phyloP scores from a whole-genome alignment of 2,888 invertebrate species.

The Caenorhabditis becei region DNA sequence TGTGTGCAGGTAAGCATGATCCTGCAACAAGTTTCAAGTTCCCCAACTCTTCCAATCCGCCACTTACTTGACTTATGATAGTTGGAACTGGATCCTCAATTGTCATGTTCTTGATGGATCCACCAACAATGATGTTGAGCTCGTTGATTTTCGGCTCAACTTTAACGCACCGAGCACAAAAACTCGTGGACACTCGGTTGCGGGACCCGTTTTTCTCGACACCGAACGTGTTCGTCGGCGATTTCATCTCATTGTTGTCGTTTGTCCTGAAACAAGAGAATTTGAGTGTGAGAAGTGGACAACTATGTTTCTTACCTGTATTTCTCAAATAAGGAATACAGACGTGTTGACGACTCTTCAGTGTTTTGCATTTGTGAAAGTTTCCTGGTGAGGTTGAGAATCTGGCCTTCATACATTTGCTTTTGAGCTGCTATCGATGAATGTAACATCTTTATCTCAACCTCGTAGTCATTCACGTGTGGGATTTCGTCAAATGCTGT shows the following conservation, averaged over 20 bases:
- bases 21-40: constrained; percentile 13
- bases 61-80: constrained; percentile 34
- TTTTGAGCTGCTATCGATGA: constrained; percentile 68
- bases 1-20: constrained; percentile 34
- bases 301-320: constrained; percentile 56
- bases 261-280: constrained; percentile 1
- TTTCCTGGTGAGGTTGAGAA: constrained; percentile 52
- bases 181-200: constrained; percentile 23
- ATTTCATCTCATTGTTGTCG: constrained; percentile 36
- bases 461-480: constrained; percentile 60
- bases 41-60: background rate
- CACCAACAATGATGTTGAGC: constrained; percentile 48
- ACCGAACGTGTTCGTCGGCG: constrained; percentile 30
- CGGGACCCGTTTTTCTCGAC: constrained; percentile 58
- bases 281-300: background rate
- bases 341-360: constrained; percentile 42
- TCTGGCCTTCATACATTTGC: constrained; percentile 70
- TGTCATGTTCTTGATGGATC: constrained; percentile 41
- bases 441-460: constrained; percentile 70
- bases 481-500: constrained; percentile 53
- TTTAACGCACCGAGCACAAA: constrained; percentile 38
- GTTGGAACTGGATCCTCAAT: constrained; percentile 59
- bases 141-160: constrained; percentile 56
- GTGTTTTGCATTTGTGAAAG: constrained; percentile 40
- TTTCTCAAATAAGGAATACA: constrained; percentile 65